phyloP scores from a whole-genome alignment of 2,888 invertebrate species.

The Caenorhabditis parvicauda region DNA sequence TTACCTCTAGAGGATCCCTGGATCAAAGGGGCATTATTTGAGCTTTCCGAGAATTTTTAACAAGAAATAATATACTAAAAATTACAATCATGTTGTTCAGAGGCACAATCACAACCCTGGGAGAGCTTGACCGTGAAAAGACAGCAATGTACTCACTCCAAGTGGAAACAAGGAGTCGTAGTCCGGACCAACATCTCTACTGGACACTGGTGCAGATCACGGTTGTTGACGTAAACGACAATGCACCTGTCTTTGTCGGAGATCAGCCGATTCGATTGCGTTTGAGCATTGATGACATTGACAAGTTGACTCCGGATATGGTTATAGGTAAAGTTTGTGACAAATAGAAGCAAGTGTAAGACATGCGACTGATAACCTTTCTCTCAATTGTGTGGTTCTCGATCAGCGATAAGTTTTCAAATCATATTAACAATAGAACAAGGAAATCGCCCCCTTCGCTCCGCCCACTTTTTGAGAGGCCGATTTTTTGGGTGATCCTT shows the following conservation, averaged over 20 bases:
- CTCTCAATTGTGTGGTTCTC: no score
- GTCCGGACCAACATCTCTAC: constrained; percentile 48
- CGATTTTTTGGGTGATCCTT: no score
- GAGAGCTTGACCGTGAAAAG: constrained; percentile 82
- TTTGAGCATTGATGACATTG: constrained; percentile 49
- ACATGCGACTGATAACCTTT: neutral
- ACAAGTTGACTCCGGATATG: constrained; percentile 44
- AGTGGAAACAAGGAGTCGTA: constrained; percentile 79
- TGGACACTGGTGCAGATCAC: constrained; percentile 77
- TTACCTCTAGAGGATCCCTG: no score
- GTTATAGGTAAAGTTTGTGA: constrained; percentile 46
- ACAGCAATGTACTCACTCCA: constrained; percentile 81
- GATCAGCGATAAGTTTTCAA: neutral
- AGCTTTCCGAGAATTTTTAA: neutral
- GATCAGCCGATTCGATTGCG: constrained; percentile 63
- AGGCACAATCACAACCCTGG: constrained; percentile 85
- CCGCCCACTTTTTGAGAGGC: no score
- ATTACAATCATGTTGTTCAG: constrained; percentile 68
- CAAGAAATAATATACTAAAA: neutral
- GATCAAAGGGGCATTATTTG: neutral
- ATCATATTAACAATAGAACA: no score
- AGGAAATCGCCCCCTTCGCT: no score
- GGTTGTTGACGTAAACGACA: constrained; percentile 90
- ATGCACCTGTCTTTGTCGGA: constrained; percentile 84
- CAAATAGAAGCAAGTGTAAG: neutral